Conservation (phyloP, 2,113 vertebrate genomes). For the Myocastor coypus region DNA sequence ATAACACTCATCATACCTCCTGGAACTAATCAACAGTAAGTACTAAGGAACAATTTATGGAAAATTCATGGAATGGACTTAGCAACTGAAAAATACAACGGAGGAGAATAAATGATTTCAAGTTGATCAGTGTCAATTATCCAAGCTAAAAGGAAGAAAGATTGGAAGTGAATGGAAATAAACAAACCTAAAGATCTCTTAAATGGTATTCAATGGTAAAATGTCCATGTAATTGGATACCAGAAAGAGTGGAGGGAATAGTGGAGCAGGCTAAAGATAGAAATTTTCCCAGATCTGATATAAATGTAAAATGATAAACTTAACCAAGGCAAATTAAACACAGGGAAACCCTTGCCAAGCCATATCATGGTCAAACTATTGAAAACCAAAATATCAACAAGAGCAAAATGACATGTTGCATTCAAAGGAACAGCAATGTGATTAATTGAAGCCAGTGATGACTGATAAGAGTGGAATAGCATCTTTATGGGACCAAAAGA, state of each 20-base stretch:
- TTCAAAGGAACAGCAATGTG: neutral
- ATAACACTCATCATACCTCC: neutral
- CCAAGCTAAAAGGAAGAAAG: neutral
- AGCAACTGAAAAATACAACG: neutral
- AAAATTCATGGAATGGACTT: neutral
- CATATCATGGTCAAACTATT: neutral
- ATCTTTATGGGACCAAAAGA: slow-evolving; percentile 1
- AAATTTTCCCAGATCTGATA: neutral
- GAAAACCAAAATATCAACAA: neutral
- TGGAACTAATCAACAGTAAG: neutral
- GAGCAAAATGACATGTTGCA: neutral
- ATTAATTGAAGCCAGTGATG: neutral
- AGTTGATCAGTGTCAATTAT: neutral
- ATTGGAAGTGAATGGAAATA: neutral
- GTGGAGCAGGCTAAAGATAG: neutral
- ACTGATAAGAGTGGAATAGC: neutral
- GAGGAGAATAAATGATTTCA: neutral
- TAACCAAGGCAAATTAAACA: neutral
- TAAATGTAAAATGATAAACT: neutral
- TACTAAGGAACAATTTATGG: neutral
- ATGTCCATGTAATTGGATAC: neutral
- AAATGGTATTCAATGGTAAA: neutral
- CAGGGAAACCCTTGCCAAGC: neutral
- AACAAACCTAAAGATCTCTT: neutral
- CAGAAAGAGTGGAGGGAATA: neutral